Conservation (phyloP, 2,113 vertebrate genomes). For the Synodontis membranacea region DNA sequence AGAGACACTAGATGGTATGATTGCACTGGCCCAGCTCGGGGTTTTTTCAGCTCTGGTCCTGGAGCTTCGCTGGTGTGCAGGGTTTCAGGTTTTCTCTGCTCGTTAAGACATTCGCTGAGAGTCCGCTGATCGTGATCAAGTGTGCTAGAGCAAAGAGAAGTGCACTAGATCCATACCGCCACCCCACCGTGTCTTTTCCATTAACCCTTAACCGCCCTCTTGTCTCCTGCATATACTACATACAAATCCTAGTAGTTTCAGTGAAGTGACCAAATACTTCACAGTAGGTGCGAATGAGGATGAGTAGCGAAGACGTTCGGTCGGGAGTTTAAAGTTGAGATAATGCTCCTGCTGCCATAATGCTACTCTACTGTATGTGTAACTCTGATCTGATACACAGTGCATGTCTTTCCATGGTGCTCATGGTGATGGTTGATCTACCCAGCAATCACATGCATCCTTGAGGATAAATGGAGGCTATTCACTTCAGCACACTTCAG, state of each 20-base stretch:
- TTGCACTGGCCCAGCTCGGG: neutral
- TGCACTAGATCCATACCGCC: neutral
- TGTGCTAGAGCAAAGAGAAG: neutral
- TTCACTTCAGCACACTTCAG: neutral
- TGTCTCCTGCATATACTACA: neutral
- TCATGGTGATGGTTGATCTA: neutral
- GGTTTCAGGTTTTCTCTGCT: neutral
- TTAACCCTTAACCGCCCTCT: neutral
- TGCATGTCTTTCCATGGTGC: neutral
- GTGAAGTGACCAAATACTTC: neutral
- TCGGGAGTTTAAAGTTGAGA: neutral
- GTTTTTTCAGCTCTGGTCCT: neutral
- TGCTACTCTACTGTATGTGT: neutral
- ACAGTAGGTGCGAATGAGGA: neutral
- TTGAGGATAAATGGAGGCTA: neutral
- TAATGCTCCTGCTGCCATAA: neutral
- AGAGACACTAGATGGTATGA: slow-evolving; percentile 38
- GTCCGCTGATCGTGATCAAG: neutral
- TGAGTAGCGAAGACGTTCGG: too few relatives aligned
- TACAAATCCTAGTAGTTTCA: neutral
- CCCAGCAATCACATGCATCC: neutral
- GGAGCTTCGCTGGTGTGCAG: neutral
- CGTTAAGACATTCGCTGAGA: too few relatives aligned
- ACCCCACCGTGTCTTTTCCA: neutral
- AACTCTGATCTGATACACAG: neutral